Conservation (phyloP, 2,113 vertebrate species). For the Oreamnos americanus region DNA sequence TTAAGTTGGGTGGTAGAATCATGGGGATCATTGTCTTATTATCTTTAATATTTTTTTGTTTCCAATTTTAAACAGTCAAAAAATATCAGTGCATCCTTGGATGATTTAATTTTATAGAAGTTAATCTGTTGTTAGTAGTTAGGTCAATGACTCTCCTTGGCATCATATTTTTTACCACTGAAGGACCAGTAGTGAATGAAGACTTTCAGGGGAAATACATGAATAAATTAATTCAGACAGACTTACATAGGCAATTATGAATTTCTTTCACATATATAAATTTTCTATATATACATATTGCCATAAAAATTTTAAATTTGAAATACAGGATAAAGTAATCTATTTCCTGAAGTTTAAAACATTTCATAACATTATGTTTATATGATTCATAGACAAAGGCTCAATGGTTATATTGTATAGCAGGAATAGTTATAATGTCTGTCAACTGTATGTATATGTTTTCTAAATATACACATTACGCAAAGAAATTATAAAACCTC, state of each 20-base stretch:
- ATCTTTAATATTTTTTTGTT: neutral
- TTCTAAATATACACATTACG: constrained; percentile 66
- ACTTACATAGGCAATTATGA: neutral
- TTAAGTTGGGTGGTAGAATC: neutral
- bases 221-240: constrained; percentile 47
- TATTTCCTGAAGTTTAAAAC: constrained; percentile 64
- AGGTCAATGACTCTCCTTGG: neutral
- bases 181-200: neutral
- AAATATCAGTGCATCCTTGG: neutral
- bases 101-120: neutral
- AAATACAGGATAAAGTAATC: constrained; percentile 50
- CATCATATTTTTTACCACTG: neutral
- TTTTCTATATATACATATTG: neutral
- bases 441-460: constrained; percentile 62
- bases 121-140: neutral
- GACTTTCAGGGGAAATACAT: neutral
- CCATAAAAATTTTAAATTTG: constrained; percentile 21
- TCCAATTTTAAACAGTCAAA: neutral
- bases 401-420: constrained; percentile 53
- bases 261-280: constrained; percentile 25
- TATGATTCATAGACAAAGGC: constrained; percentile 52
- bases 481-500: constrained; percentile 73
- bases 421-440: constrained; percentile 57
- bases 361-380: constrained; percentile 62
- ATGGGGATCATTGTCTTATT: neutral